A percentile compares a stretch with the other conserved stretches of the same genome.
These are phyloP conservation scores for Brachionus angularis DNA, from an alignment of 1,140 invertebrate species.

Conservation along the genomic window DNA sequence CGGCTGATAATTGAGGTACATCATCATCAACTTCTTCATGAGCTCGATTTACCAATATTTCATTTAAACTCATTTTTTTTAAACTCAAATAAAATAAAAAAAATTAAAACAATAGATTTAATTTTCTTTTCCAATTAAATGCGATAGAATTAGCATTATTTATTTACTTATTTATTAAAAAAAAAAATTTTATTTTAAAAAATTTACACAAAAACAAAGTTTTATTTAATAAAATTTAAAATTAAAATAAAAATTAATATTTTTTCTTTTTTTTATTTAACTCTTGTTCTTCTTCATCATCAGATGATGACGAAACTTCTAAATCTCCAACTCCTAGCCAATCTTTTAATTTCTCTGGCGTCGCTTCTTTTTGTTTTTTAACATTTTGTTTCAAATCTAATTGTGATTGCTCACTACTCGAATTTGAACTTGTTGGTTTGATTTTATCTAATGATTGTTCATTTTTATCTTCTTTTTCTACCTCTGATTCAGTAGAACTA, in stretches of 20 bases:
- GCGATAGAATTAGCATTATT: too few relatives aligned
- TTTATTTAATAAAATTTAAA: not conserved
- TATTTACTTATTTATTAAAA: not conserved
- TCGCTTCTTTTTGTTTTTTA: constrained; percentile 6
- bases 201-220: not conserved
- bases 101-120: too few relatives aligned
- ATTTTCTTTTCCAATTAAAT: too few relatives aligned
- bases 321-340: constrained; percentile 17
- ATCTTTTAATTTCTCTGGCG: constrained; percentile 26
- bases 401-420: too few relatives aligned
- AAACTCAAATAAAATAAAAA: too few relatives aligned
- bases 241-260: not conserved
- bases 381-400: not conserved
- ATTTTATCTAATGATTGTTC: too few relatives aligned
- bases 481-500: too few relatives aligned
- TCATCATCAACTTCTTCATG: constrained; percentile 63
- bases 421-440: too few relatives aligned
- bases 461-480: too few relatives aligned
- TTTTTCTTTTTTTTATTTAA: constrained; percentile 18
- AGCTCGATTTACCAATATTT: not conserved
- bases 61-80: constrained; percentile 1
- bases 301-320: constrained; percentile 8
- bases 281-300: constrained; percentile 4
- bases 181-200: not conserved
- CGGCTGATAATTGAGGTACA: constrained; percentile 65